These are phyloP conservation scores for Tetraneura akinire DNA, from an alignment of 1,140 invertebrate species.

Conservation along the genomic window DNA sequence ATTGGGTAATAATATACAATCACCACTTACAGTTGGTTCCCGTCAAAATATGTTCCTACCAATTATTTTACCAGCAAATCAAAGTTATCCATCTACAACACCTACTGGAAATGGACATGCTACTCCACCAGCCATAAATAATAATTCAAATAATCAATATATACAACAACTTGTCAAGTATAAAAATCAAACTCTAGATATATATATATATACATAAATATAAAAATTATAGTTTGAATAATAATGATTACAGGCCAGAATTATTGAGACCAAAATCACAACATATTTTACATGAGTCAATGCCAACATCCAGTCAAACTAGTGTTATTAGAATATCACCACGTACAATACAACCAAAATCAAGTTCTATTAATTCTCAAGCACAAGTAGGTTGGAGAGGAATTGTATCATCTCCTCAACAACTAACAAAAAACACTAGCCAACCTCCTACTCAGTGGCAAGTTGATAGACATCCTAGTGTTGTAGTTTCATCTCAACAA, in stretches of 20 bases:
- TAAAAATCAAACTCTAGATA: too few relatives aligned
- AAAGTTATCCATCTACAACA: conserved; percentile 60
- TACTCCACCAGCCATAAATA: conserved; percentile 16
- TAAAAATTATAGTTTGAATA: not conserved
- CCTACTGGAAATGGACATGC: conserved; percentile 54
- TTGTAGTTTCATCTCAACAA: conserved; percentile 43
- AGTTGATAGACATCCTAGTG: conserved; percentile 49
- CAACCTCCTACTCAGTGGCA: conserved; percentile 29
- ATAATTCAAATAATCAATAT: conserved; percentile 23
- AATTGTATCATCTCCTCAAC: conserved; percentile 33
- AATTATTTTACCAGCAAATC: conserved; percentile 66
- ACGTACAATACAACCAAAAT: conserved; percentile 58
- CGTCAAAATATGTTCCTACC: conserved; percentile 83
- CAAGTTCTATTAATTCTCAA: conserved; percentile 54
- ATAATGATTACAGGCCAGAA: conserved; percentile 23
- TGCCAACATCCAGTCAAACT: conserved; percentile 60
- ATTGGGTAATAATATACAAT: conserved; percentile 65
- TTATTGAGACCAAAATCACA: conserved; percentile 43
- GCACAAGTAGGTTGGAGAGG: conserved; percentile 50
- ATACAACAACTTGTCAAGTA: conserved; percentile 45
- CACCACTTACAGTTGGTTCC: conserved; percentile 66
- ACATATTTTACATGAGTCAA: conserved; percentile 37
- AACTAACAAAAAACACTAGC: not conserved
- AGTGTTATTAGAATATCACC: conserved; percentile 82
- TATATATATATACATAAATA: too few relatives aligned